Evolutionary conservation across 35 echinoderm and acorn worm genomes (phyloP).

Genomic region (Apostichopus californicus): DNA sequence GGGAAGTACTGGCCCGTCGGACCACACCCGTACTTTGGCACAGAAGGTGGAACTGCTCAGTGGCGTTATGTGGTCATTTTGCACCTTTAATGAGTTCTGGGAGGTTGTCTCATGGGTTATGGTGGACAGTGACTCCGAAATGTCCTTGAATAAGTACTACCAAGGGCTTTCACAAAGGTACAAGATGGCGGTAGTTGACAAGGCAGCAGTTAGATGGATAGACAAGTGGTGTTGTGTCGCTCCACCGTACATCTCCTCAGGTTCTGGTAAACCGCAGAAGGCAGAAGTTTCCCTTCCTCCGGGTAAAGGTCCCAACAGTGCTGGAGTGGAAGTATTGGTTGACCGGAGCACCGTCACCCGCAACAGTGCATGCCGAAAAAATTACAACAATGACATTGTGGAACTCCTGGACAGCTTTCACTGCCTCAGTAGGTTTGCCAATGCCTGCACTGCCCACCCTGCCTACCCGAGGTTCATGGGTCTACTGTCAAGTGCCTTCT

Average conservation of each 20-base stretch:
- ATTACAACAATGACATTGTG: slow-evolving; percentile 1
- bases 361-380: neutral
- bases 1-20: neutral
- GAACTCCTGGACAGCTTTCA: slow-evolving; percentile 18
- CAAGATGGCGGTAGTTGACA: neutral
- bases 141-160: neutral
- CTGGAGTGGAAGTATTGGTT: slow-evolving; percentile 6
- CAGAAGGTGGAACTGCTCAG: slow-evolving; percentile 15
- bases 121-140: slow-evolving; percentile 27
- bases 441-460: slow-evolving; percentile 32
- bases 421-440: neutral
- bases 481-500: slow-evolving; percentile 33
- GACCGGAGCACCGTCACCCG: neutral
- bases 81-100: slow-evolving; percentile 35
- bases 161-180: neutral
- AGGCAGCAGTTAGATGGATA: neutral
- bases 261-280: neutral
- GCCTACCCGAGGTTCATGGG: slow-evolving; percentile 27
- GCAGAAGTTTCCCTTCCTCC: neutral
- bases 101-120: slow-evolving; percentile 17
- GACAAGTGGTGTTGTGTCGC: slow-evolving; percentile 39
- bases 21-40: slow-evolving; percentile 28
- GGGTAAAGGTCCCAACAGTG: neutral
- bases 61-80: neutral
- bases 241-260: neutral